Conservation (phyloP, 1,140 invertebrate genomes). For the Panagrolaimus sp. region DNA sequence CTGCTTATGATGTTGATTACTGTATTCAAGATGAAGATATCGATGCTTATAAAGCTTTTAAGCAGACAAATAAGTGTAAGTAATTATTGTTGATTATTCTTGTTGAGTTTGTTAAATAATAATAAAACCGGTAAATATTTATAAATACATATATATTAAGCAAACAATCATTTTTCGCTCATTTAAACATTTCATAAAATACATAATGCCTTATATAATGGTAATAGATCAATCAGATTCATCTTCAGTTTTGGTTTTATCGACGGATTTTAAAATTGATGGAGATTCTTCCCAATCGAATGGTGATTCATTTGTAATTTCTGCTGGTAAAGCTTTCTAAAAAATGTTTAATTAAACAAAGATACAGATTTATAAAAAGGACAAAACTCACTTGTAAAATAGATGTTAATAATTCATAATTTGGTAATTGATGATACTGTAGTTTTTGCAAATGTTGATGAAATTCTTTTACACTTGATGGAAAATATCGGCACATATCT, state of each 20-base stretch:
- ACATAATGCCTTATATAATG: too few relatives aligned
- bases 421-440: slow-evolving; percentile 16
- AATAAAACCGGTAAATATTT: too few relatives aligned
- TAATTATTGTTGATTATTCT: not conserved
- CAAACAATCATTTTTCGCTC: too few relatives aligned
- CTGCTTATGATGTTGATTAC: not conserved
- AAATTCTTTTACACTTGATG: slow-evolving; percentile 3
- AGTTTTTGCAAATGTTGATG: slow-evolving; percentile 14
- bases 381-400: slow-evolving; percentile 1
- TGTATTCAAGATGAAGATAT: slow-evolving; percentile 2
- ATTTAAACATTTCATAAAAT: too few relatives aligned
- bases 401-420: slow-evolving; percentile 7
- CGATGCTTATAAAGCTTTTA: not conserved
- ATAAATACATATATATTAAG: too few relatives aligned
- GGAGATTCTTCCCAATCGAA: slow-evolving; percentile 9
- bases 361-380: too few relatives aligned
- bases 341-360: not conserved
- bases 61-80: not conserved
- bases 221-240: not conserved
- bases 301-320: slow-evolving; percentile 3
- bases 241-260: slow-evolving; percentile 1
- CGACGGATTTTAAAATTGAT: slow-evolving; percentile 8
- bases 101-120: slow-evolving; percentile 11
- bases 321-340: not conserved
- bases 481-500: slow-evolving; percentile 26